Evolutionary conservation across 2,113 vertebrate species (phyloP).

Genomic region (Plotosus lineatus): DNA sequence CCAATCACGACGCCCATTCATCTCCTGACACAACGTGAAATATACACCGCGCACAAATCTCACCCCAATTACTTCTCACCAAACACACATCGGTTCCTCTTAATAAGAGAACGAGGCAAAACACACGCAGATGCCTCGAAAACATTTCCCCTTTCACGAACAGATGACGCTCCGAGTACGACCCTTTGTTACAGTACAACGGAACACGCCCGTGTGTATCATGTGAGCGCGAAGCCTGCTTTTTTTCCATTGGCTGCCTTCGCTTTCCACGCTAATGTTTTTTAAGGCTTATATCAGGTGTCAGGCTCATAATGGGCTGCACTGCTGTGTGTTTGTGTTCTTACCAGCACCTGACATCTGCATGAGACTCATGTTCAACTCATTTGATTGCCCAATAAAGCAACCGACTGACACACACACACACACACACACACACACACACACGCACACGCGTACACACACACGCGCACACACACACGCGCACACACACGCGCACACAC

Average conservation of each 20-base stretch:
- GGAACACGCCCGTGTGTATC: not conserved
- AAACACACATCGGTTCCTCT: not conserved
- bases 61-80: slow-evolving; percentile 25
- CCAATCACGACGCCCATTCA: slow-evolving; percentile 41
- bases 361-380: slow-evolving; percentile 40
- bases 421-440: slow-evolving; percentile 14
- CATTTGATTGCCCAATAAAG: slow-evolving; percentile 49
- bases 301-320: slow-evolving; percentile 19
- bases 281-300: slow-evolving; percentile 34
- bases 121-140: not conserved
- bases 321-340: slow-evolving; percentile 39
- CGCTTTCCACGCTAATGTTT: not conserved
- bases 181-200: not conserved
- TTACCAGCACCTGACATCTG: slow-evolving; percentile 53
- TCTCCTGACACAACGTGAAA: slow-evolving; percentile 40
- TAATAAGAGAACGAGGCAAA: not conserved
- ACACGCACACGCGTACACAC: not conserved
- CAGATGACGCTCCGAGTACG: not conserved
- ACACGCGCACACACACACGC: not conserved
- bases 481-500: not conserved
- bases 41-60: slow-evolving; percentile 29
- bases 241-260: not conserved
- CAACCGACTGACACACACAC: slow-evolving; percentile 40
- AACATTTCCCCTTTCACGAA: not conserved
- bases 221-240: not conserved